Base-by-base conservation (phyloP, 2,888 invertebrate genomes). In the Netelia inedita region DNA sequence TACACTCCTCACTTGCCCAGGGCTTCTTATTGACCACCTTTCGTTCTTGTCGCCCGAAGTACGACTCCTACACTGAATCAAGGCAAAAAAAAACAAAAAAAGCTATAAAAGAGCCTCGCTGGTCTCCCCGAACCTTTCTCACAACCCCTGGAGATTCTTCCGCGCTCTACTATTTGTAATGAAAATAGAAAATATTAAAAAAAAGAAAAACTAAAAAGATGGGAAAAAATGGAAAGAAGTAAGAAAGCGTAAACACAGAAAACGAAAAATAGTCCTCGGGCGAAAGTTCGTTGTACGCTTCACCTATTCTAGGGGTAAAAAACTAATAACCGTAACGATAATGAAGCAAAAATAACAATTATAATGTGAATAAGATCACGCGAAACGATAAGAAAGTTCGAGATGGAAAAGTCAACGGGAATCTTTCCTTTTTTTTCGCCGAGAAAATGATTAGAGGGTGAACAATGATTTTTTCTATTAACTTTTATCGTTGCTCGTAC, bases 241-340 rank as follows among this genome's bases (percentile, higher is more conserved):
- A 19, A 10, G 11, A 53, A 14, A 11, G 6, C 35, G 23, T n/a
- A 16, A 16, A 57, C 55, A 57, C 41, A 21, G n/a, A 23, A 35
- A 1, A 72, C 14, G 43, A 14, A 59, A 59, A 72, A 41, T 23
- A 41, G 46, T 14, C n/a, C 46, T 73, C 59, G 2, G 23, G 19
- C 46, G n/a, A 43, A 61, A 50, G 6, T 11, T 9, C 16, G 41
- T 57, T 19, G 35, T 59, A 21, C 46, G 10, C 10, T 21, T 19
- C 23, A 46, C 16, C 28, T 35, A 6, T 35, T 35, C 61, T 66
- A 9, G 50, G 11, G 19, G 6, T 19, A 19, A 57, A 43, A 55
- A 66, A 63, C 57, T 63, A 71, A 55, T 65, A 72, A 79, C n/a
- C 9, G 14, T 66, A 66, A 43, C 35, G 11, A 72, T 72, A 65